Evolutionary conservation across 92 coral and sea anemone species (phyloP), one percentile per base, ranked within the genome.

Genomic region (Phenganax marumi): DNA sequence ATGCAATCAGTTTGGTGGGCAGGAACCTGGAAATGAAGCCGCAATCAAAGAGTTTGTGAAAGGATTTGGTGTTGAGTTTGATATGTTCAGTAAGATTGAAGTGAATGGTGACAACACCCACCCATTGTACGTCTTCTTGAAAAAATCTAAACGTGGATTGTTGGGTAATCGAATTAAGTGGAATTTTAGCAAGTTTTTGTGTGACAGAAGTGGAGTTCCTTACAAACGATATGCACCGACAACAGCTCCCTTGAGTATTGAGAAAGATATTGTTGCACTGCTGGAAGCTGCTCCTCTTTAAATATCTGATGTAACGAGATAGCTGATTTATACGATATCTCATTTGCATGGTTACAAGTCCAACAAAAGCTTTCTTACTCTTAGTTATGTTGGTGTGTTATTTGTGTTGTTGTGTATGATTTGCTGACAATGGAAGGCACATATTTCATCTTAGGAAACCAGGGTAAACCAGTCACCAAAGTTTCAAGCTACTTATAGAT

Each of bases 171-270:
- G 39, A 57, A 91, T 95, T 81, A 95, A 95, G 73, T 95, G 98
- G 98, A 95, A 95, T 63, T 95, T 91, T 70, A 91, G 97, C 68
- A 95, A 92, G 88, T 95, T 95, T 83, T 88, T 95, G 39, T 95
- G 98, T 72, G 90, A 88, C 53, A 89, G 77, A 77, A 89, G 91
- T 63, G 98, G 98, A 0, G 83, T 92, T 11, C 97, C 98, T 70
- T 91, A 89, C 39, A 92, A 95, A 84, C 88, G 98, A 6, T 95
- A 95, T 89, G 81, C 92, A 25, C 93, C 98, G 0, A 92, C 91
- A 33, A 87, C 89, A 33, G 80, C 97, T 33, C 98, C 98, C 6
- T 17, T 68, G 9, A 94, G 89, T 79, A 81, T 92, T 75, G 88
- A 21, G 50, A 91, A 90, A 70, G 98, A 95, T 72, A 95, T 95